Conservation (phyloP, 2,113 vertebrate species). For the Cercopithecus mona region DNA sequence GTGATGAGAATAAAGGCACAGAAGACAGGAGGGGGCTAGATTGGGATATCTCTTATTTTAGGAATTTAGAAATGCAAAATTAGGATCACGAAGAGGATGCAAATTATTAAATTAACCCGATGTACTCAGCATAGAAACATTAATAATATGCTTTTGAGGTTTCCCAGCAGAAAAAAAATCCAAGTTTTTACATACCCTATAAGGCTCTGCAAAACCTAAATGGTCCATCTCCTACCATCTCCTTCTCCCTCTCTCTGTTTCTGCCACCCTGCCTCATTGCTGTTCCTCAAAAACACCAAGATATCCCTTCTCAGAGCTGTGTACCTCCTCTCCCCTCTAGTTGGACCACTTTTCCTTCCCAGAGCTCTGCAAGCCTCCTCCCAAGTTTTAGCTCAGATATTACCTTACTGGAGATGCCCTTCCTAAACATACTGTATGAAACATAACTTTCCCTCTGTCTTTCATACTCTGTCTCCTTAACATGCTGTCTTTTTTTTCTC, state of each 20-base stretch:
- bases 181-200: background rate
- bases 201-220: background rate
- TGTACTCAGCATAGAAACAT: background rate
- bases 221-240: background rate
- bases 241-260: background rate
- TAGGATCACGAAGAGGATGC: background rate
- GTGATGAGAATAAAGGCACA: background rate
- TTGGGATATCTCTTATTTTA: background rate
- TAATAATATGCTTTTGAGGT: background rate
- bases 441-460: background rate
- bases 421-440: background rate
- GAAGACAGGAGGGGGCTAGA: background rate
- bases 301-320: background rate
- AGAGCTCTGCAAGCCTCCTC: background rate
- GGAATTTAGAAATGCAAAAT: background rate
- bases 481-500: background rate
- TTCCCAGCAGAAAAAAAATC: background rate
- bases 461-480: background rate
- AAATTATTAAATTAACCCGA: background rate
- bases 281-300: background rate
- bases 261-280: background rate
- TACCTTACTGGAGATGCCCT: background rate
- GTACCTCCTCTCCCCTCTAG: background rate
- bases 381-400: background rate
- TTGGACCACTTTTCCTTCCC: background rate